Percentiles rank a stretch among this genome's conserved stretches.
Evolutionary conservation across 2,113 vertebrate species (phyloP).

Genomic region (Ameiurus melas): DNA sequence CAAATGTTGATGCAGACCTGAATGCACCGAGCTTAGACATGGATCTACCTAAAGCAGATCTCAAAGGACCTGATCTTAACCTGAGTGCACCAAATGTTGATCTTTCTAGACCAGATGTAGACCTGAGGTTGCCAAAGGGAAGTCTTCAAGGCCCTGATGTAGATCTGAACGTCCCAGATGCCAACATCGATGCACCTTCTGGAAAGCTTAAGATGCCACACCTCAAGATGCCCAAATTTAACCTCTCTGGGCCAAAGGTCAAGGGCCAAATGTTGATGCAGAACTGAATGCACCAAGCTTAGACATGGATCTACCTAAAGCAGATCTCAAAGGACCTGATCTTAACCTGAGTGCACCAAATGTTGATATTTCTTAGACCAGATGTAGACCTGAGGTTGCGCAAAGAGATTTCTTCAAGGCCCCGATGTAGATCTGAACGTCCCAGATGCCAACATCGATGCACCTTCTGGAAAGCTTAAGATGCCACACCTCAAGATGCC

Average conservation of each 20-base stretch:
- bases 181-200: conserved; percentile 49
- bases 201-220: conserved; percentile 64
- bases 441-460: conserved; percentile 55
- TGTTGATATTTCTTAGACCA: conserved; percentile 49
- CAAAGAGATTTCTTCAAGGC: conserved; percentile 53
- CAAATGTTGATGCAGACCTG: conserved; percentile 40
- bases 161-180: conserved; percentile 58
- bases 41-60: conserved; percentile 44
- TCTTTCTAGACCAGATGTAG: conserved; percentile 46
- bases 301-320: conserved; percentile 47
- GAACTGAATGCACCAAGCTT: conserved; percentile 40
- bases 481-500: conserved; percentile 62
- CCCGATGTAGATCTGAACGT: conserved; percentile 58
- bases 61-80: conserved; percentile 43
- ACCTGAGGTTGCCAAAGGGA: conserved; percentile 50
- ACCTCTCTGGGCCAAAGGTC: conserved; percentile 47
- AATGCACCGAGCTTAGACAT: conserved; percentile 40
- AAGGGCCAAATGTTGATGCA: conserved; percentile 43
- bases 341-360: conserved; percentile 47
- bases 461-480: conserved; percentile 58
- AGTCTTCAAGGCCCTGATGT: conserved; percentile 53
- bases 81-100: conserved; percentile 51
- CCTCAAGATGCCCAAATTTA: conserved; percentile 56
- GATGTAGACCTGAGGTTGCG: conserved; percentile 43
- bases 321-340: conserved; percentile 37